A percentile compares a stretch with the other conserved stretches of the same genome.
phyloP scores from a whole-genome alignment of 2,888 invertebrate genomes.

The Coenonympha glycerion region DNA sequence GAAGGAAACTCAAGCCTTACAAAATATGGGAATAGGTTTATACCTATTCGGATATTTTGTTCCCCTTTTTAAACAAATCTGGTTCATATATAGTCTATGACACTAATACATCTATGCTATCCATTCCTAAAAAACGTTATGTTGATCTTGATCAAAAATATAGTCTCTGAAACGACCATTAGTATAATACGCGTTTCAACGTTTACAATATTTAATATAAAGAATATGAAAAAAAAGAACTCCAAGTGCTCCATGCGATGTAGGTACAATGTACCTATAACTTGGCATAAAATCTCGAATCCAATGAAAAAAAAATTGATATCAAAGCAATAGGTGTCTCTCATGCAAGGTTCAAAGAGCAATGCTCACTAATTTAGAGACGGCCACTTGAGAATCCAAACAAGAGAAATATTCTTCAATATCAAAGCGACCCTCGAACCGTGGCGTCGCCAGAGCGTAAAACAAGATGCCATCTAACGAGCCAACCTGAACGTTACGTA shows the following conservation, averaged over 20 bases:
- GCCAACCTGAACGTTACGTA: conserved; percentile 49
- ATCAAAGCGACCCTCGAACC: conserved; percentile 57
- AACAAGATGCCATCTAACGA: conserved; percentile 58
- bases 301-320: conserved; percentile 18
- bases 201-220: no score
- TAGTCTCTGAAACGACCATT: no score
- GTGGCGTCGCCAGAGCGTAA: conserved; percentile 46
- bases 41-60: no score
- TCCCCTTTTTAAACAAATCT: no score
- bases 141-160: no score
- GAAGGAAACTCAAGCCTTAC: no score
- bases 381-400: conserved; percentile 51
- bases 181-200: no score
- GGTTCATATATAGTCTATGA: no score
- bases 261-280: not conserved
- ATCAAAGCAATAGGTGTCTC: conserved; percentile 20
- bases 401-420: conserved; percentile 49
- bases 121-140: no score
- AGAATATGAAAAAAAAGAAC: no score
- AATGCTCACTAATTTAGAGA: conserved; percentile 54
- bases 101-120: no score
- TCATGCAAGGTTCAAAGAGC: conserved; percentile 36
- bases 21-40: no score
- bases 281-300: not conserved
- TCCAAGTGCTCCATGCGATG: not conserved